A percentile compares a stretch with the other conserved stretches of the same genome.
Conservation (phyloP, 2,888 invertebrate species). For the Digitonthophagus gazella region DNA sequence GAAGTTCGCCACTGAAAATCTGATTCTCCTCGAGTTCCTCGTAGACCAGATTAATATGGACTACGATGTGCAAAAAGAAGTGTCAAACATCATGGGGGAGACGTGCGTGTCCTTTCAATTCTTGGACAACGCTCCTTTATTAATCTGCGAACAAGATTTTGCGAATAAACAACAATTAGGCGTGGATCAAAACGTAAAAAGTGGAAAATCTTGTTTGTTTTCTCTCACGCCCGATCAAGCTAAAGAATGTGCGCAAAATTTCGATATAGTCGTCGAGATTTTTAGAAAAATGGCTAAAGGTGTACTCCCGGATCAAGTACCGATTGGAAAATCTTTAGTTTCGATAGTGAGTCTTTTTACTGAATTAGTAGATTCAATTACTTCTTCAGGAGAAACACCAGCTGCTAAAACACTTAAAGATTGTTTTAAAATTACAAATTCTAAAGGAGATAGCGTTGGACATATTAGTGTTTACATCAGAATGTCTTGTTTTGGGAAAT, state of each 20-base stretch:
- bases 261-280: conserved; percentile 59
- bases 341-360: conserved; percentile 62
- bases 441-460: conserved; percentile 56
- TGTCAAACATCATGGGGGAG: conserved; percentile 46
- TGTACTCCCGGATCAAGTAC: conserved; percentile 62
- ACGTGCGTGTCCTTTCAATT: conserved; percentile 64
- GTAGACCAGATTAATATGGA: conserved; percentile 54
- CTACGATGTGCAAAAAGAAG: conserved; percentile 29
- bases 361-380: conserved; percentile 54
- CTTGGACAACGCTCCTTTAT: conserved; percentile 58
- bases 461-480: conserved; percentile 62
- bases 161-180: conserved; percentile 39
- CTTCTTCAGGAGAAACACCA: conserved; percentile 52
- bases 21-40: conserved; percentile 64
- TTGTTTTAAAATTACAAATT: conserved; percentile 56
- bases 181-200: conserved; percentile 53
- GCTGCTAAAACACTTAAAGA: conserved; percentile 62
- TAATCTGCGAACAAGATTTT: conserved; percentile 62
- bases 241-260: conserved; percentile 53
- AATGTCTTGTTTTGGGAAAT: conserved; percentile 65
- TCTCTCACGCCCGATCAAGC: conserved; percentile 59
- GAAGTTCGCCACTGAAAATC: conserved; percentile 56
- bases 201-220: conserved; percentile 68
- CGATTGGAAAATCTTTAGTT: conserved; percentile 59
- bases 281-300: conserved; percentile 62